Evolutionary conservation across 30 jellyfish, hydroid and myxozoan species (phyloP), one percentile per base, ranked within the genome.

Genomic region (Clytia hemisphaerica): DNA sequence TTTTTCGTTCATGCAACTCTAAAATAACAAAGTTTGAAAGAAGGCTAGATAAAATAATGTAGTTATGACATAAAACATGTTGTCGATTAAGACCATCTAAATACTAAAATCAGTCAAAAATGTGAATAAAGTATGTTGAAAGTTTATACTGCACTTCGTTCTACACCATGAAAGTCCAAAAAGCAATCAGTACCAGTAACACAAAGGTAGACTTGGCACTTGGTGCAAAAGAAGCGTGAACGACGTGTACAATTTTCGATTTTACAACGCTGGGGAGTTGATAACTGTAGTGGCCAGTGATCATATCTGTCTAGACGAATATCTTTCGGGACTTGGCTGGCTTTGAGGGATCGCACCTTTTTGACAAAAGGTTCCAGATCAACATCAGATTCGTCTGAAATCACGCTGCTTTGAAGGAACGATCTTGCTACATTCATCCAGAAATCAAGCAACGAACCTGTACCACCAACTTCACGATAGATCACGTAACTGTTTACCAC

Each of bases 381-480:
- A 14, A 45, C 80, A 28, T 45, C 80, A 45, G 60, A 47, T 21
- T 68, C 60, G 33, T 24, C 57, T 5, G 58, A 22, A 4, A 14
- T 47, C 16, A 46, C 51, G 3, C 35, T 33, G 53, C 31, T 27
- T 10, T 9, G 22, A 25, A 63, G 33, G 10, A 68, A 78, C 6
- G 49, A 33, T 15, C 29, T 9, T 24, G 77, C 36, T 24, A 59
- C 32, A 21, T 59, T 63, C 25, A 12, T 22, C 61, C 15, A n/a
- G 25, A 59, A 59, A 32, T 21, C 21, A 21, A 59, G 66, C 64
- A 22, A 32, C 25, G 62, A 31, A 6, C 64, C 73, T 59, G n/a
- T 45, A 27, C 80, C 80, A 44, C 58, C 80, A 47, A 44, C 47
- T 33, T 68, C 77, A 31, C 73, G 77, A 12, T 68, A 68, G 4